Evolutionary conservation across 2,113 vertebrate genomes (phyloP).

Genomic region (Marmota flaviventris): DNA sequence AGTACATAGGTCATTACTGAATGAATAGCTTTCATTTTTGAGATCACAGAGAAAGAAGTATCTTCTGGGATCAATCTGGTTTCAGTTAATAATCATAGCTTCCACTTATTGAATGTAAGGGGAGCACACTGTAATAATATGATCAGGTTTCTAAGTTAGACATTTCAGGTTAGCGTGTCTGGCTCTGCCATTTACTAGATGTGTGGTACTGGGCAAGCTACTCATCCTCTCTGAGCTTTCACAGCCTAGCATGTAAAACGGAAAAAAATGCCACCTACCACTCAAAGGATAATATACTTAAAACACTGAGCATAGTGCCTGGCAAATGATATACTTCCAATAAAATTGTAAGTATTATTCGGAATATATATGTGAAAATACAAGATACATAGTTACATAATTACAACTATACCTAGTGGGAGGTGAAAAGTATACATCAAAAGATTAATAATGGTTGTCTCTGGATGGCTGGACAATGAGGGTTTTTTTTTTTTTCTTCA

Average conservation of each 20-base stretch:
- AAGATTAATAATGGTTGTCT: background rate
- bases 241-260: background rate
- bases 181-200: background rate
- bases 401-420: background rate
- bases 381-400: slow-evolving; percentile 17
- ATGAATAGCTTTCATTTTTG: background rate
- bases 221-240: background rate
- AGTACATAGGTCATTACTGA: background rate
- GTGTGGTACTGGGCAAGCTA: background rate
- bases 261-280: background rate
- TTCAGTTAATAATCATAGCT: background rate
- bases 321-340: background rate
- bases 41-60: slow-evolving; percentile 32
- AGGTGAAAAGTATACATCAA: background rate
- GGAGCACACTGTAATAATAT: background rate
- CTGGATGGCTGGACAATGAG: background rate
- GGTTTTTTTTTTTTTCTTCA: background rate
- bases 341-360: background rate
- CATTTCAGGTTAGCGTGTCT: background rate
- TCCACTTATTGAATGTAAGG: background rate
- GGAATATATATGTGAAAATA: background rate
- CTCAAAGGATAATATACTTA: background rate
- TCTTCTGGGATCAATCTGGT: background rate
- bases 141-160: slow-evolving; percentile 16
- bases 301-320: background rate